Percentiles rank a stretch among this genome's conserved stretches.
phyloP scores from a whole-genome alignment of 2,888 invertebrate genomes.

The Bimastos eiseni region DNA sequence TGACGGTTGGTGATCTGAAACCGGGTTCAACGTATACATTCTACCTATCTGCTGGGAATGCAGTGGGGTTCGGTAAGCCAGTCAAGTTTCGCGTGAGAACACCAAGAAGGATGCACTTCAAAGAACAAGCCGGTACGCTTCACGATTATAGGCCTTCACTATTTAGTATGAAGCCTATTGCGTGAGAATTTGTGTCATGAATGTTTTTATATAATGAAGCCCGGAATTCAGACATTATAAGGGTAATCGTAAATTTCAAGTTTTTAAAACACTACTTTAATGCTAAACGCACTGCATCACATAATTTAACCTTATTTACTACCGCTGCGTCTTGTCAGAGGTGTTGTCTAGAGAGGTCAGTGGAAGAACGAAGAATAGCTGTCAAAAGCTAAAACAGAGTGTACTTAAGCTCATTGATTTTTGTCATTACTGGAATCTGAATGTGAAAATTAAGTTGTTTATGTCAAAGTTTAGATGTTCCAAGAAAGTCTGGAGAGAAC shows the following conservation, averaged over 20 bases:
- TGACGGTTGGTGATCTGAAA: constrained; percentile 35
- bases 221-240: too few species aligned
- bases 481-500: not conserved
- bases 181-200: not conserved
- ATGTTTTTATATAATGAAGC: not conserved
- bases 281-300: too few species aligned
- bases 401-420: not conserved
- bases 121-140: constrained; percentile 36
- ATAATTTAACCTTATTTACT: too few species aligned
- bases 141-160: not conserved
- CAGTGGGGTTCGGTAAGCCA: constrained; percentile 39
- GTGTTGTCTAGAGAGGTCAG: too few species aligned
- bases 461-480: not conserved
- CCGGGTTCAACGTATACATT: constrained; percentile 39
- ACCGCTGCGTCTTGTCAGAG: too few species aligned
- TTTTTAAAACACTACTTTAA: too few species aligned
- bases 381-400: not conserved
- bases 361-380: too few species aligned
- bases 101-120: constrained; percentile 25
- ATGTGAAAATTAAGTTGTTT: not conserved
- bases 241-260: too few species aligned
- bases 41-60: constrained; percentile 40
- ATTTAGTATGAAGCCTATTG: not conserved
- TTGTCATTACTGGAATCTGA: not conserved
- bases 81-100: constrained; percentile 41